Evolutionary conservation across 2,113 vertebrate species (phyloP).

Genomic region (Microcebus murinus): DNA sequence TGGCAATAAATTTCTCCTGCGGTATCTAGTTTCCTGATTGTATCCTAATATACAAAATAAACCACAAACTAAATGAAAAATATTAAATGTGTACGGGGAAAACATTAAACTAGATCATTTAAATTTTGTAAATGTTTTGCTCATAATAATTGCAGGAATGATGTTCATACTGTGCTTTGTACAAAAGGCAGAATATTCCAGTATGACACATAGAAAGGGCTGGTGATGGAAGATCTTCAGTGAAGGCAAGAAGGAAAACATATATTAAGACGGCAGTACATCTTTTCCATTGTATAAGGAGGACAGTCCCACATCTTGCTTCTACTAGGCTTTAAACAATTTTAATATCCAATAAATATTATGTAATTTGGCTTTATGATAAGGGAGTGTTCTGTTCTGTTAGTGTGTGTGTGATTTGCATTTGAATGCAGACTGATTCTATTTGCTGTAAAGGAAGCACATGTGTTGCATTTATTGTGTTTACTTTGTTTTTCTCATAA

Average conservation of each 20-base stretch:
- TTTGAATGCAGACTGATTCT: background rate
- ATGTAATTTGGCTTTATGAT: background rate
- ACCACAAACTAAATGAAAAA: background rate
- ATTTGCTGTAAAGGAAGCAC: background rate
- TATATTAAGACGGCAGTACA: background rate
- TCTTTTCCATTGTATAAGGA: background rate
- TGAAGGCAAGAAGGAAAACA: background rate
- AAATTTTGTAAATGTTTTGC: background rate
- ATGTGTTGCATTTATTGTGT: background rate
- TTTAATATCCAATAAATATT: background rate
- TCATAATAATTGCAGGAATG: background rate
- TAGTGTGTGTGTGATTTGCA: background rate
- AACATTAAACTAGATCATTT: background rate
- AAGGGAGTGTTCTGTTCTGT: background rate
- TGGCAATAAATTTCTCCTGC: background rate
- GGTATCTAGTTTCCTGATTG: background rate
- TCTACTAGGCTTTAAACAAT: background rate
- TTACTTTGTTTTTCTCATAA: background rate
- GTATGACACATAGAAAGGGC: background rate
- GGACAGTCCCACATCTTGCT: background rate
- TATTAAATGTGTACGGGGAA: background rate
- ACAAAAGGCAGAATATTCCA: background rate
- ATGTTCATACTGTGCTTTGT: background rate
- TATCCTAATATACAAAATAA: background rate
- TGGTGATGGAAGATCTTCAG: background rate